Conservation (phyloP, 2,113 vertebrate genomes). For the Furnarius figulus region DNA sequence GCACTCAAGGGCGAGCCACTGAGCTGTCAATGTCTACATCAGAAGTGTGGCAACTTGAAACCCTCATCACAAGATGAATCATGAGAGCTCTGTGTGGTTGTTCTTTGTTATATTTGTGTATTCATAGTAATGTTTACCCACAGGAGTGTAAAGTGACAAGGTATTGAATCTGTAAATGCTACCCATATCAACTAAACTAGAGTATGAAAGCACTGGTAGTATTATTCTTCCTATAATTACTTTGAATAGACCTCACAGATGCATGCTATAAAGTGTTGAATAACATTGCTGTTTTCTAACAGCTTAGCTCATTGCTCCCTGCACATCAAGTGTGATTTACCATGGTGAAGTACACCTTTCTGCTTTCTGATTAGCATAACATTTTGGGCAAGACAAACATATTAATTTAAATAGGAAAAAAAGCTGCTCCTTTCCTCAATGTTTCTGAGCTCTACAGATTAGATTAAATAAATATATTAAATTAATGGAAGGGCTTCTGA, state of each 20-base stretch:
- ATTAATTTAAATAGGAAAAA: background rate
- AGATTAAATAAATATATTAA: background rate
- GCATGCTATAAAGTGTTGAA: background rate
- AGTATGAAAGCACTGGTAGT: background rate
- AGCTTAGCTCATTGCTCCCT: background rate
- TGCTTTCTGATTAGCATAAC: background rate
- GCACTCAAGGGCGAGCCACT: background rate
- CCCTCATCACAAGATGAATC: background rate
- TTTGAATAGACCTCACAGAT: background rate
- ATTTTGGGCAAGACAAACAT: background rate
- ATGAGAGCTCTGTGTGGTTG: background rate
- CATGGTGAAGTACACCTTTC: background rate
- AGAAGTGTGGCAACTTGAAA: background rate
- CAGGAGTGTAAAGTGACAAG: background rate
- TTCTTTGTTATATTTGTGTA: background rate
- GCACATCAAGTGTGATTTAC: background rate
- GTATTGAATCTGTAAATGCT: background rate
- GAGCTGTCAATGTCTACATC: background rate
- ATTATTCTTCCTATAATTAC: background rate
- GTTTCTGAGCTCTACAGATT: background rate
- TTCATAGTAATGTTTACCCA: background rate
- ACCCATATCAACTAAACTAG: background rate
- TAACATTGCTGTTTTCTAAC: background rate
- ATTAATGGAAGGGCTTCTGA: background rate
- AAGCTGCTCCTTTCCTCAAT: background rate